Evolutionary conservation across 2,888 invertebrate genomes (phyloP).

Genomic region (Aleiodes testaceus): DNA sequence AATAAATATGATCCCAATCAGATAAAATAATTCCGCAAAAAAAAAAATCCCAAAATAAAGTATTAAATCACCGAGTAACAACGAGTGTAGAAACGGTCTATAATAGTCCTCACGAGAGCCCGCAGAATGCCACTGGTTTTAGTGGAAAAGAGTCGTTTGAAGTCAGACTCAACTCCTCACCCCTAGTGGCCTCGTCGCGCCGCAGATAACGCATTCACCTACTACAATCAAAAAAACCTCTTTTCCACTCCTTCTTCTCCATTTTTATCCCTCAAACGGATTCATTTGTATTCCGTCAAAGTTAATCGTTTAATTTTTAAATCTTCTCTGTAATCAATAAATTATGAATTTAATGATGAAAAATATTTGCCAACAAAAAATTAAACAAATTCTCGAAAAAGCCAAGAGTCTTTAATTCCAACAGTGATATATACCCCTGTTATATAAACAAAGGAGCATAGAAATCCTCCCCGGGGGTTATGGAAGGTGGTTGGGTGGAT

Average conservation of each 20-base stretch:
- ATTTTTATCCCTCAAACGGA: slow-evolving; percentile 4
- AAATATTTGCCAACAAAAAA: too few relatives aligned
- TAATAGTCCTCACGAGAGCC: slow-evolving; percentile 32
- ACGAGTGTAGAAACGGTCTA: too few relatives aligned
- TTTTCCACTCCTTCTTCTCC: slow-evolving; percentile 38
- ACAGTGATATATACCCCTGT: neutral
- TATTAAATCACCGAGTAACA: too few relatives aligned
- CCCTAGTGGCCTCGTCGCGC: too few relatives aligned
- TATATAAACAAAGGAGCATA: slow-evolving; percentile 34
- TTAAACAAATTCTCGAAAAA: too few relatives aligned
- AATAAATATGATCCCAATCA: neutral
- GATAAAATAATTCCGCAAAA: neutral
- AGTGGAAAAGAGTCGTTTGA: slow-evolving; percentile 35
- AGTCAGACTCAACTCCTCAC: slow-evolving; percentile 11
- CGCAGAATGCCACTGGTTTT: neutral
- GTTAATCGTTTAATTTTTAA: slow-evolving; percentile 32
- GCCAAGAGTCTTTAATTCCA: neutral
- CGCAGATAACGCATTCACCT: slow-evolving; percentile 39
- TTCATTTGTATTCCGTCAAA: neutral
- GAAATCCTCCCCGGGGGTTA: slow-evolving; percentile 35
- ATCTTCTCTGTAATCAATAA: slow-evolving; percentile 29
- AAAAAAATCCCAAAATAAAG: neutral
- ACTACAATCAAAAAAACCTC: slow-evolving; percentile 19
- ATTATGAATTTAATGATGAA: too few relatives aligned
- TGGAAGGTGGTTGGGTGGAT: neutral